Conservation (phyloP, 2,113 vertebrate species). For the Petrocephalus microphthalmus region DNA sequence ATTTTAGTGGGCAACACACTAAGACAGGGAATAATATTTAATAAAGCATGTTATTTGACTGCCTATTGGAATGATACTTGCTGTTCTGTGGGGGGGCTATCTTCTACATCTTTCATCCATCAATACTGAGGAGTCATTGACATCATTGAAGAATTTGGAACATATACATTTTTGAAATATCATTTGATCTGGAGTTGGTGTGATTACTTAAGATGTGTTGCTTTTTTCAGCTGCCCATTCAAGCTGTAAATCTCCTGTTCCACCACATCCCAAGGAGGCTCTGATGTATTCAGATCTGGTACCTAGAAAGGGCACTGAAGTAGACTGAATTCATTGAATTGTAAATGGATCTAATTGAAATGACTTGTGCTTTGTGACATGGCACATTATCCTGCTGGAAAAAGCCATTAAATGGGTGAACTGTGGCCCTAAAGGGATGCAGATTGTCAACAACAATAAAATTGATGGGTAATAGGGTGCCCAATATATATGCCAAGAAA, state of each 20-base stretch:
- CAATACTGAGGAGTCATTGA: background rate
- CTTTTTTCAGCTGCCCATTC: background rate
- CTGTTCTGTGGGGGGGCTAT: background rate
- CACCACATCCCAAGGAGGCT: background rate
- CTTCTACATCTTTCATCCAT: background rate
- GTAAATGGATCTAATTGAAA: background rate
- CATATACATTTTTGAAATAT: background rate
- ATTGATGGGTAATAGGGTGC: background rate
- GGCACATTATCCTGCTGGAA: background rate
- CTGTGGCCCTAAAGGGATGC: background rate
- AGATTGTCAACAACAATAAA: background rate
- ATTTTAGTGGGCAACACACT: constrained; percentile 45
- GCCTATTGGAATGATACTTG: background rate
- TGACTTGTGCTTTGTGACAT: background rate
- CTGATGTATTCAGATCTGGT: background rate
- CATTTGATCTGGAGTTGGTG: background rate
- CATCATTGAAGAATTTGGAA: background rate
- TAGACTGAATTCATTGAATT: background rate
- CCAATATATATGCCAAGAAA: background rate
- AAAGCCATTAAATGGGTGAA: background rate
- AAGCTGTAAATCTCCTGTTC: background rate
- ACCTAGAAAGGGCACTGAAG: background rate
- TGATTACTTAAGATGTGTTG: background rate
- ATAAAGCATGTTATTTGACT: background rate
- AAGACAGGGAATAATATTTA: constrained; percentile 30